Base-by-base conservation (phyloP, 2,113 vertebrate genomes). In the Anolis carolinensis region DNA sequence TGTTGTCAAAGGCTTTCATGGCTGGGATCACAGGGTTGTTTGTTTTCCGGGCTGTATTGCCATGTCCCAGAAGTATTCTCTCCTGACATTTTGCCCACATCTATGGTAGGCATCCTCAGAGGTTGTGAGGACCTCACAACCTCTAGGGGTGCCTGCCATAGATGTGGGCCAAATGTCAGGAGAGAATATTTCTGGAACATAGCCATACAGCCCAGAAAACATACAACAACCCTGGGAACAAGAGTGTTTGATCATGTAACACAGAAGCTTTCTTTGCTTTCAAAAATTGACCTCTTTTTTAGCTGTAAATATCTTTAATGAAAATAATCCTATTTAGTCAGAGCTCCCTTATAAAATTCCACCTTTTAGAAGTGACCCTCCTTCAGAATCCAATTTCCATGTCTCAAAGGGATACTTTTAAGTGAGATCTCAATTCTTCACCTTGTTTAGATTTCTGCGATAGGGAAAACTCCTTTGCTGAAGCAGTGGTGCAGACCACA, bases 251-350 rank as follows among this genome's bases (percentile, higher is more conserved):
- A 3, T 18, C 80, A 72, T 5, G 25, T 48, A 34, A 23, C 7
- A 16, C 1, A 34, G 5, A 86, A 27, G 9, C 9, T 81, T 36
- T 52, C 48, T 39, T 81, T 71, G 84, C 11, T 76, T 94, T 92
- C 78, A n/a, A 65, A 72, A 93, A 87, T n/a, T 83, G 3, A 7
- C 75, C 14, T 59, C 10, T 59, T 21, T 2, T 34, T 73, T 27
- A 62, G n/a, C 55, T 75, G 2, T 86, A 2, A 25, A 14, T 81
- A 27, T 77, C 8, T 83, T 89, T 27, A 89, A 87, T n/a, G 25
- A 36, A 83, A 59, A 0, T 3, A 25, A 73, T 74, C 68, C 8
- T 67, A 20, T 65, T 30, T 20, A 50, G 30, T 36, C 34, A 68
- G 16, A 59, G n/a, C 32, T n/a, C 55, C 72, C 34, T 73, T 16